These are phyloP conservation scores for Schizopygopsis malacanthus DNA, from an alignment of 2,797 vertebrate species.

Conservation along the genomic window DNA sequence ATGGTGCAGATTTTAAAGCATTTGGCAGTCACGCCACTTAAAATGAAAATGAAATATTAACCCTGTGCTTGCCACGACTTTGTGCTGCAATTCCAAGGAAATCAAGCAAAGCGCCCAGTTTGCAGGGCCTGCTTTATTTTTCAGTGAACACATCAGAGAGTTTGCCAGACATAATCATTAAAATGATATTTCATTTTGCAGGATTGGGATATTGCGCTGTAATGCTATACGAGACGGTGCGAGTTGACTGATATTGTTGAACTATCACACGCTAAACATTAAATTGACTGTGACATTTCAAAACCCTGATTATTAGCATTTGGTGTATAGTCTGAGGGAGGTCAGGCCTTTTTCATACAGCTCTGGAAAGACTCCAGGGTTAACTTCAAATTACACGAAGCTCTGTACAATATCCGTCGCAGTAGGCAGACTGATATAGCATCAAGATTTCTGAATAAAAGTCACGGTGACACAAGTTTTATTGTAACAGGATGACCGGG, in stretches of 20 bases:
- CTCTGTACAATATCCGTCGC: slow-evolving; percentile 50
- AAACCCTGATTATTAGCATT: slow-evolving; percentile 47
- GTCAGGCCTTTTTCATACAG: slow-evolving; percentile 29
- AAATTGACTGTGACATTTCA: slow-evolving; percentile 51
- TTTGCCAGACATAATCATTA: slow-evolving; percentile 33
- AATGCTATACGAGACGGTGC: not conserved
- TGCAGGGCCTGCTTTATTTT: slow-evolving; percentile 30
- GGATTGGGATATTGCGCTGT: slow-evolving; percentile 16
- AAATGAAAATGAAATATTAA: slow-evolving; percentile 47
- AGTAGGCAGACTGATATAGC: slow-evolving; percentile 37
- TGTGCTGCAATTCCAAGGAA: not conserved
- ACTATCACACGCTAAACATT: slow-evolving; percentile 4
- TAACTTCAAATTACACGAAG: slow-evolving; percentile 42
- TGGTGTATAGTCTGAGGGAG: slow-evolving; percentile 19
- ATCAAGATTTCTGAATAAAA: slow-evolving; percentile 34
- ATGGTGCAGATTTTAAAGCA: slow-evolving; percentile 35
- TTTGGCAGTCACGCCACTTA: slow-evolving; percentile 15
- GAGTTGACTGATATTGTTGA: slow-evolving; percentile 33
- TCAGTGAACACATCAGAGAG: not conserved
- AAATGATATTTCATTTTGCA: slow-evolving; percentile 29
- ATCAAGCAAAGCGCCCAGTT: slow-evolving; percentile 1
- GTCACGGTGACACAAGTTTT: slow-evolving; percentile 26
- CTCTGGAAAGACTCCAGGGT: slow-evolving; percentile 45
- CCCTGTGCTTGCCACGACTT: slow-evolving; percentile 1
- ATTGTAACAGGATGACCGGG: slow-evolving; percentile 3